A percentile compares a stretch with the other conserved stretches of the same genome.
These are phyloP conservation scores for Pogoniulus pusillus DNA, from an alignment of 2,797 vertebrate genomes.

Conservation along the genomic window DNA sequence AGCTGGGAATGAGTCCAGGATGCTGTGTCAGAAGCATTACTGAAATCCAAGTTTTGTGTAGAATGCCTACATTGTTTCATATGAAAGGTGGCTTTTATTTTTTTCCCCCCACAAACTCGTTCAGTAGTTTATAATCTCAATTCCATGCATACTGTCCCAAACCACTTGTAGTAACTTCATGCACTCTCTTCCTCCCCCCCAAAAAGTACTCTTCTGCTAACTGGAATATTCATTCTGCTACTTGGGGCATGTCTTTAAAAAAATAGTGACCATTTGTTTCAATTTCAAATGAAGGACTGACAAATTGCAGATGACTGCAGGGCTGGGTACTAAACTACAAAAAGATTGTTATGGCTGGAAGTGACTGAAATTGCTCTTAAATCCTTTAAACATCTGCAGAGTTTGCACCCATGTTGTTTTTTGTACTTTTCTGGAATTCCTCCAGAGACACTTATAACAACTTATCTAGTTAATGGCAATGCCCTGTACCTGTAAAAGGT, in stretches of 20 bases:
- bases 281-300: slow-evolving; percentile 11
- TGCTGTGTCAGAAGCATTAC: background rate
- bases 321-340: background rate
- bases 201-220: background rate
- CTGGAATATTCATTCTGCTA: slow-evolving; percentile 12
- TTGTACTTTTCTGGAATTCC: slow-evolving; percentile 50
- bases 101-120: background rate
- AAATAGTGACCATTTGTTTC: background rate
- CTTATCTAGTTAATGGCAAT: slow-evolving; percentile 33
- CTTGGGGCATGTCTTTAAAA: slow-evolving; percentile 18
- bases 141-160: background rate
- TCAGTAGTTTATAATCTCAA: background rate
- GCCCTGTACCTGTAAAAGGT: slow-evolving; percentile 33
- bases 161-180: background rate
- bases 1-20: background rate
- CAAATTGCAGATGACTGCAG: background rate
- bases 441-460: slow-evolving; percentile 4
- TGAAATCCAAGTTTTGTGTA: background rate
- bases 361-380: slow-evolving; percentile 14
- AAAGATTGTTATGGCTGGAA: slow-evolving; percentile 4
- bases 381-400: slow-evolving; percentile 19
- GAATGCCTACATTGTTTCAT: background rate
- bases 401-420: slow-evolving; percentile 25
- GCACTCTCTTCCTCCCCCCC: background rate
- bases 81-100: background rate